Conservation (phyloP, 2,797 vertebrate genomes). For the Neomorphus geoffroyi region DNA sequence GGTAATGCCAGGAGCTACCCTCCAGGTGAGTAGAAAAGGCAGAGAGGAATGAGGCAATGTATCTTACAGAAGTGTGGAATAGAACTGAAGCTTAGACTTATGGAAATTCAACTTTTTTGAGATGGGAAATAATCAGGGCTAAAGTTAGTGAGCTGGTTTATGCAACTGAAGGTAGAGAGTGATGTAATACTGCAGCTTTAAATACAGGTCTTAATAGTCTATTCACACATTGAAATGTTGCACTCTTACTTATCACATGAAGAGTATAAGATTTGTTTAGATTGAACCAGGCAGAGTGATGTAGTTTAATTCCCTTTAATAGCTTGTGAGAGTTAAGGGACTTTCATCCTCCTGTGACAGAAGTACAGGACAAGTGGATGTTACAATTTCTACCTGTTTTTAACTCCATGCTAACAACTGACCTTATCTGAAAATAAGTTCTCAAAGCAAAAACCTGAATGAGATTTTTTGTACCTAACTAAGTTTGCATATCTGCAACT, state of each 20-base stretch:
- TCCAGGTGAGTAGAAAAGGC: neutral
- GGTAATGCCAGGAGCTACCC: neutral
- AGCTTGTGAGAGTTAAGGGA: neutral
- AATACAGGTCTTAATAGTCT: neutral
- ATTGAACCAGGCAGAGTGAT: neutral
- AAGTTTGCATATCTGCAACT: neutral
- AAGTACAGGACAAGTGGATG: neutral
- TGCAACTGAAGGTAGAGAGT: neutral
- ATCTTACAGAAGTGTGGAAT: neutral
- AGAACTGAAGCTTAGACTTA: neutral
- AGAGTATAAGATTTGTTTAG: neutral
- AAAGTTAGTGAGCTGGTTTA: neutral
- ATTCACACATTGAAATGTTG: neutral
- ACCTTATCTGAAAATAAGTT: neutral
- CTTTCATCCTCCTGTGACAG: neutral
- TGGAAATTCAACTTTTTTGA: neutral
- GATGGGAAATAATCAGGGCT: accelerated
- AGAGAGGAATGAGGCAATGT: neutral
- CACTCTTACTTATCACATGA: neutral
- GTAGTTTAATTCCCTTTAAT: neutral
- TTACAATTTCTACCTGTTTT: neutral
- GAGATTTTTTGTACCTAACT: neutral
- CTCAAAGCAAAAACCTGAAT: neutral
- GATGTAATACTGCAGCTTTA: neutral
- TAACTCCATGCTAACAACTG: neutral